phyloP scores from a whole-genome alignment of 1,140 invertebrate species.

The Anastrepha ludens region DNA sequence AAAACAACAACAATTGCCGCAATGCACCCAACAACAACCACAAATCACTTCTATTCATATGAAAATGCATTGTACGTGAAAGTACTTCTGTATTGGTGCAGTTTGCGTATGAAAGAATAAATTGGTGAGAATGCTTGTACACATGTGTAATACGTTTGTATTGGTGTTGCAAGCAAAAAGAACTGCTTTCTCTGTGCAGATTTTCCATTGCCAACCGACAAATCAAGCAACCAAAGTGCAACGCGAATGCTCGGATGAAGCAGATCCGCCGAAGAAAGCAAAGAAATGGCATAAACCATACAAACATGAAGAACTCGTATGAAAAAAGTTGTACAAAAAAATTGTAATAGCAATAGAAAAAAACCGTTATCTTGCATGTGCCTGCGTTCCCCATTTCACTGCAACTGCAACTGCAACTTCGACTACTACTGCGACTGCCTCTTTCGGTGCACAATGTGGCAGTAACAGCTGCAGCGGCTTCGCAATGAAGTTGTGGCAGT shows the following conservation, averaged over 20 bases:
- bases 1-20: conserved; percentile 13
- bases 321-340: background rate
- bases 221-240: conserved; percentile 1
- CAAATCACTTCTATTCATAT: background rate
- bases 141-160: background rate
- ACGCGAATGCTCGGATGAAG: background rate
- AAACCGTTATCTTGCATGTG: conserved; percentile 57
- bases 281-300: background rate
- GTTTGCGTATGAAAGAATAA: background rate
- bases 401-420: background rate
- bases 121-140: background rate
- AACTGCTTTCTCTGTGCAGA: conserved; percentile 50
- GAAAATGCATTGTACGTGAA: background rate
- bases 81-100: background rate
- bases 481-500: background rate
- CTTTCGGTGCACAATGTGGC: background rate
- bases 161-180: conserved; percentile 16
- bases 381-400: conserved; percentile 39
- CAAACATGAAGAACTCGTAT: background rate
- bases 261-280: conserved; percentile 39
- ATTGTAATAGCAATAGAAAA: conserved; percentile 37
- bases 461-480: background rate
- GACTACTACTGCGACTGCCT: background rate
- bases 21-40: background rate
- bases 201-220: background rate